Evolutionary conservation across 2,888 invertebrate genomes (phyloP).

Genomic region (Nipponacmea schrenckii): DNA sequence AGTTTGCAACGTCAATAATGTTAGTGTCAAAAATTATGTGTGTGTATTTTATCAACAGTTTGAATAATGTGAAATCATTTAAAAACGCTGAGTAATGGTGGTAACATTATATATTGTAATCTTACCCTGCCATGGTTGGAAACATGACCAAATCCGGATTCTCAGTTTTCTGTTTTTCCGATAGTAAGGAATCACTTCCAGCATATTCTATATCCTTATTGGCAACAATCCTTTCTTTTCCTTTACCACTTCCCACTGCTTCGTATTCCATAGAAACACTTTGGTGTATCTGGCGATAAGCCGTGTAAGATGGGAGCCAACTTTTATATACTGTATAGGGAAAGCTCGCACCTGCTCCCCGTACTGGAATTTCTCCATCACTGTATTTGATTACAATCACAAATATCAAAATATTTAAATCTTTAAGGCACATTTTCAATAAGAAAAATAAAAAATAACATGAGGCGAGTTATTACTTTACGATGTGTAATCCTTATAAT

Average conservation of each 20-base stretch:
- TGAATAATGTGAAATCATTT: too few species aligned
- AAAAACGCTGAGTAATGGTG: too few species aligned
- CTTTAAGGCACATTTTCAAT: too few species aligned
- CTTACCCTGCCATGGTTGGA: conserved; percentile 60
- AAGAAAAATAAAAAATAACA: too few species aligned
- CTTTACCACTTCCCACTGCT: conserved; percentile 47
- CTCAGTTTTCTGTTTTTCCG: conserved; percentile 24
- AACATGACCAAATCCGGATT: conserved; percentile 46
- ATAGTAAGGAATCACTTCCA: conserved; percentile 47
- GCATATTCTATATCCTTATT: conserved; percentile 41
- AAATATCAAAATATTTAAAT: too few species aligned
- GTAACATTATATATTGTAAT: not conserved
- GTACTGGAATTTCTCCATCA: conserved; percentile 8
- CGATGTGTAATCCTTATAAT: too few species aligned
- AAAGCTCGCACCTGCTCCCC: conserved; percentile 31
- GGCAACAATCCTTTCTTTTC: conserved; percentile 39
- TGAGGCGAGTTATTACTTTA: too few species aligned
- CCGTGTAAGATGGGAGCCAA: conserved; percentile 29
- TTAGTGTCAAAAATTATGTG: too few species aligned
- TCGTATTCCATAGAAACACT: conserved; percentile 45
- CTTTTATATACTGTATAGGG: conserved; percentile 27
- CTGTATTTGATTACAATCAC: too few species aligned
- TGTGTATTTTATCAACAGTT: too few species aligned
- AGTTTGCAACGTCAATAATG: too few species aligned
- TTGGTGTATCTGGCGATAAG: conserved; percentile 27